Percentiles rank a stretch among this genome's conserved stretches.
phyloP scores from a whole-genome alignment of 2,113 vertebrate species.

The Pedetes capensis region DNA sequence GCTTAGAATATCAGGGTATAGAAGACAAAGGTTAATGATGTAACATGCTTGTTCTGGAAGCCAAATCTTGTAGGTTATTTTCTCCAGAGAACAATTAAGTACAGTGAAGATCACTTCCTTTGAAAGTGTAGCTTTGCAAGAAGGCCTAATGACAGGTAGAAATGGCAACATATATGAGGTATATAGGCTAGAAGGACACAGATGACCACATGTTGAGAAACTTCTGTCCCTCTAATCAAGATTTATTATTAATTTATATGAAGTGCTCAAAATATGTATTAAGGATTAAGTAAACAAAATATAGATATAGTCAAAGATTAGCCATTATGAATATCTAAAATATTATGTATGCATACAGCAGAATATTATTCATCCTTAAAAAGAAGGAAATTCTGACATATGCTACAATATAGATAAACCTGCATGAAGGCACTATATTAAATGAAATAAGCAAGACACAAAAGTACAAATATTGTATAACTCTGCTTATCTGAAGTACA shows the following conservation, averaged over 20 bases:
- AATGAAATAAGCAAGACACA: background rate
- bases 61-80: background rate
- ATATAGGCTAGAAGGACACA: background rate
- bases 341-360: background rate
- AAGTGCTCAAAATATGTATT: background rate
- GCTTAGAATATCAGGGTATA: background rate
- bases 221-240: background rate
- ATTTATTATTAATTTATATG: background rate
- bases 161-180: background rate
- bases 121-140: background rate
- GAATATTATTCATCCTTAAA: background rate
- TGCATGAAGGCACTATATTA: background rate
- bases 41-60: background rate
- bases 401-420: too few species aligned
- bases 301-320: background rate
- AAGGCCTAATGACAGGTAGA: background rate
- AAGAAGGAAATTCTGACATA: background rate
- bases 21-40: background rate
- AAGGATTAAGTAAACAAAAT: background rate
- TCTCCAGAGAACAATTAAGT: background rate
- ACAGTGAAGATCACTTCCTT: background rate
- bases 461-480: background rate
- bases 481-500: background rate
- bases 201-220: background rate
- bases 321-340: background rate